These are phyloP conservation scores for Brachyalestes nurse DNA, from an alignment of 2,797 vertebrate species.

Conservation along the genomic window DNA sequence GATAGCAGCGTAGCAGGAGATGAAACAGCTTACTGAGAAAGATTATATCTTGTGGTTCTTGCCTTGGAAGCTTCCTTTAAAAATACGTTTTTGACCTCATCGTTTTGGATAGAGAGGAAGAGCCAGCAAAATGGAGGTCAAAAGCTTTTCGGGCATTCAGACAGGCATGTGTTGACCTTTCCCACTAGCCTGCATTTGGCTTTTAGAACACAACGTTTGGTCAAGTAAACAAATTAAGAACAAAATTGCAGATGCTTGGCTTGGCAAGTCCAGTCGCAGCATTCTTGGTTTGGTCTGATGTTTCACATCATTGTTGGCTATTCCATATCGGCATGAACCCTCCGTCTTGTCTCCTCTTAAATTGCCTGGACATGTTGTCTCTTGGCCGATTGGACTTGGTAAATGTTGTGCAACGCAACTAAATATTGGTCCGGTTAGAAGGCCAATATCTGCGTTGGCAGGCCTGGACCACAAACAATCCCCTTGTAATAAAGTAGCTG, in stretches of 20 bases:
- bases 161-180: neutral
- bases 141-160: neutral
- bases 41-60: conserved; percentile 13
- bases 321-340: neutral
- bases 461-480: conserved; percentile 16
- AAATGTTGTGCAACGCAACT: conserved; percentile 20
- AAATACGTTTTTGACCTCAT: conserved; percentile 2
- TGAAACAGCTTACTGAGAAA: conserved; percentile 17
- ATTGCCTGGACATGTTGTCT: conserved; percentile 22
- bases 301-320: conserved; percentile 7
- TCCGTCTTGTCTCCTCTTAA: conserved; percentile 28
- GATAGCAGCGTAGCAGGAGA: conserved; percentile 14
- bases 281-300: neutral
- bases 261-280: neutral
- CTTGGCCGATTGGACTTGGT: neutral
- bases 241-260: neutral
- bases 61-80: neutral
- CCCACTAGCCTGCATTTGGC: neutral
- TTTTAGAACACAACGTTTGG: neutral
- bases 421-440: conserved; percentile 31
- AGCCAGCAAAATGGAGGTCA: neutral
- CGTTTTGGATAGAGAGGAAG: neutral
- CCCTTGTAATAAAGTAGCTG: conserved; percentile 24
- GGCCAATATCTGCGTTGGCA: conserved; percentile 2
- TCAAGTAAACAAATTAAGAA: conserved; percentile 1